A percentile compares a stretch with the other conserved stretches of the same genome.
phyloP scores from a whole-genome alignment of 2,888 invertebrate genomes.

The Xanthorhoe spadicearia region DNA sequence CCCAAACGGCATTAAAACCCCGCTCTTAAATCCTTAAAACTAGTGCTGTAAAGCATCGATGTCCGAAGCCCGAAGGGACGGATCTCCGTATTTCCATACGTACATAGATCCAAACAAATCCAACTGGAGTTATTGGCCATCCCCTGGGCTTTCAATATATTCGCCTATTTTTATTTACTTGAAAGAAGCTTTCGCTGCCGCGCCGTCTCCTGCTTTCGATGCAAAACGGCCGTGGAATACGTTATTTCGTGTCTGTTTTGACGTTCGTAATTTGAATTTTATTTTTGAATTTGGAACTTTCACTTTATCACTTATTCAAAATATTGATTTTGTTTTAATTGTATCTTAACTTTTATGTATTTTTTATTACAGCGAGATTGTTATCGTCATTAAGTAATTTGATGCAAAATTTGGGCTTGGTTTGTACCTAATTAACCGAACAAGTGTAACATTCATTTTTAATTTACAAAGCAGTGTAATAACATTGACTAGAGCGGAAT shows the following conservation, averaged over 20 bases:
- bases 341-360: not conserved
- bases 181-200: slow-evolving; percentile 63
- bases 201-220: slow-evolving; percentile 54
- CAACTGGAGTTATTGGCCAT: slow-evolving; percentile 76
- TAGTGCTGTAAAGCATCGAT: slow-evolving; percentile 59
- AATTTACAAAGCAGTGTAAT: not conserved
- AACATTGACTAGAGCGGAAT: too few species aligned
- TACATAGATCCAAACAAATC: slow-evolving; percentile 74
- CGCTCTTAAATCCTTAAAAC: slow-evolving; percentile 36
- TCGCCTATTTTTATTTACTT: slow-evolving; percentile 78
- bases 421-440: too few species aligned
- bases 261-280: slow-evolving; percentile 41
- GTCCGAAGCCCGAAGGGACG: slow-evolving; percentile 49
- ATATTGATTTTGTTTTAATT: slow-evolving; percentile 20
- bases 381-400: not conserved
- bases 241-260: slow-evolving; percentile 60
- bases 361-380: too few species aligned
- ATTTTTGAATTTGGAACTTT: slow-evolving; percentile 33
- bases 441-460: not conserved
- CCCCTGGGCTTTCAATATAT: slow-evolving; percentile 77
- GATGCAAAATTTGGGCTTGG: not conserved
- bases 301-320: slow-evolving; percentile 13
- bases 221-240: slow-evolving; percentile 68
- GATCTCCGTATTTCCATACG: slow-evolving; percentile 71
- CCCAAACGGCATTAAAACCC: slow-evolving; percentile 28